Base-by-base conservation (phyloP, 2,797 vertebrate genomes). In the Oryzias dopingdopingensis region DNA sequence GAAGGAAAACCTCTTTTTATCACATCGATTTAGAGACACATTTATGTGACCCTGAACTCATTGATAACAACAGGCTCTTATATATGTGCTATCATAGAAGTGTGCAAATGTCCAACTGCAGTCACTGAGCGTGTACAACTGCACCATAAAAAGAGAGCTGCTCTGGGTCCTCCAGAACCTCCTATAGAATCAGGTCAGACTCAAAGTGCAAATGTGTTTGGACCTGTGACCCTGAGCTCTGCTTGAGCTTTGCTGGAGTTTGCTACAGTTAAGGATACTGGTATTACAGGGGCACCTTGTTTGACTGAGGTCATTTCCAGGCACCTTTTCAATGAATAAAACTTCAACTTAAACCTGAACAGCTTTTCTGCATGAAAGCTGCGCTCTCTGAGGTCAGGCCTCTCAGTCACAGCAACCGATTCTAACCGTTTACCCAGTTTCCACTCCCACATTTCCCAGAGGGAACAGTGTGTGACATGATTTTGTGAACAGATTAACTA, bases 321-420 rank as follows among this genome's bases (percentile, higher is more conserved):
- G 3, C 20, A 22, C 20, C 20, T 22, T 22, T 22, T 22, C 20
- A 22, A 22, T 22, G 20, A 22, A 22, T 22, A 22, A 22, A 22
- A 3, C 20, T 22, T 22, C 20, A 22, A 22, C 20, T 22, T 22
- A 22, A 22, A 22, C 20, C 20, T 22, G 20, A 22, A 59, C 43
- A 68, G 18, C 49, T 37, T 16, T 0, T 64, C 44, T 26, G 50
- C 18, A 64, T 52, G 49, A 59, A 74, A 56, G 23, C 43, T 10
- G 8, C 5, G 6, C 23, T 56, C 16, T 57, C 48, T 45, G 2
- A 70, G 23, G 13, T 56, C 12, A 56, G 14, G 12, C 37, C 32
- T 52, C 17, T 60, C 32, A 42, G 61, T 81, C 75, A 83, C n/a
- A 73, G 32, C 40, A 57, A 56, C 67, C 32, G 43, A 74, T 77